A percentile compares a stretch with the other conserved stretches of the same genome.
phyloP scores from a whole-genome alignment of 1,140 invertebrate species.

The Batillaria attramentaria region DNA sequence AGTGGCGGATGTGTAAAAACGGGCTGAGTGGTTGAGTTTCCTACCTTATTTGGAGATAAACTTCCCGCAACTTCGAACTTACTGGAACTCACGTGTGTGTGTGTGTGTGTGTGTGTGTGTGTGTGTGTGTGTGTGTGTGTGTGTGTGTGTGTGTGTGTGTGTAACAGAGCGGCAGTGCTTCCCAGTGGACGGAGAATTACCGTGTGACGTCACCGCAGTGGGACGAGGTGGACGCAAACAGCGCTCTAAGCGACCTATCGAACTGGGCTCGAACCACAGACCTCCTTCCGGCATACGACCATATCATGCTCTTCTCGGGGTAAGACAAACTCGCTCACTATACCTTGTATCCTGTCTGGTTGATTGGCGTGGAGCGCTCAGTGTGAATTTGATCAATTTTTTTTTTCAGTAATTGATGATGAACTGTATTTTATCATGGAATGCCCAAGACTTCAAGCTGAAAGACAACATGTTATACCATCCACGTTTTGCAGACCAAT shows the following conservation, averaged over 20 bases:
- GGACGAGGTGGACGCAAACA: constrained; percentile 28
- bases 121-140: no score
- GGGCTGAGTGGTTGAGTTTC: not conserved
- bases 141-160: no score
- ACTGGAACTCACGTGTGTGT: not conserved
- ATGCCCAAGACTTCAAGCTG: no score
- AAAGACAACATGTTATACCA: no score
- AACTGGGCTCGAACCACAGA: constrained; percentile 33
- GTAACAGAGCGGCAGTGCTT: not conserved
- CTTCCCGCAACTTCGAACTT: not conserved
- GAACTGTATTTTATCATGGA: no score
- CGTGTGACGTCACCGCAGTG: not conserved
- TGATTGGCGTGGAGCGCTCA: no score
- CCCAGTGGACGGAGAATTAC: constrained; percentile 18
- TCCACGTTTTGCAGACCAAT: no score
- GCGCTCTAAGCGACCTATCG: constrained; percentile 34
- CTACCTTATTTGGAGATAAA: not conserved
- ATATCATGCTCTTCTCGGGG: constrained; percentile 52
- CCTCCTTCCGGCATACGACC: constrained; percentile 43
- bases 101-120: no score
- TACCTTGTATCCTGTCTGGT: no score
- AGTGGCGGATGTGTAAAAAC: not conserved
- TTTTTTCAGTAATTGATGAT: no score
- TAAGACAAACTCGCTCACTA: no score
- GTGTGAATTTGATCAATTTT: no score